These are phyloP conservation scores for Philereme vetulata DNA, from an alignment of 2,888 invertebrate genomes.

Conservation along the genomic window DNA sequence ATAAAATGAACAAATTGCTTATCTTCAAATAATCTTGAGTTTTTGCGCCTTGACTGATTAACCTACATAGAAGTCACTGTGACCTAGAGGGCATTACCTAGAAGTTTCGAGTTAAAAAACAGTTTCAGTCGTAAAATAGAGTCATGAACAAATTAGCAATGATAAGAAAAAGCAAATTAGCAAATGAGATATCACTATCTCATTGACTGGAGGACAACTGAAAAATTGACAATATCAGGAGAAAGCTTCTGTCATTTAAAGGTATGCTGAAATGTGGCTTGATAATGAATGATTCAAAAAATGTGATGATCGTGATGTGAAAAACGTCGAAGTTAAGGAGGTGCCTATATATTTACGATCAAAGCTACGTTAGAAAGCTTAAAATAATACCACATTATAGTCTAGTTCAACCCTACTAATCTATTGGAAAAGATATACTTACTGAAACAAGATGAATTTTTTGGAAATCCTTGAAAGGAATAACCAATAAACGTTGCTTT, in stretches of 20 bases:
- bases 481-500: not conserved
- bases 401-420: not conserved
- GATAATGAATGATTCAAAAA: not conserved
- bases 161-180: conserved; percentile 1
- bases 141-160: not conserved
- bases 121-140: conserved; percentile 4
- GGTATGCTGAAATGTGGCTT: not conserved
- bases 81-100: conserved; percentile 20
- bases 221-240: not conserved
- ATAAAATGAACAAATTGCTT: conserved; percentile 13
- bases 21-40: conserved; percentile 9
- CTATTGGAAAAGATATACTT: not conserved
- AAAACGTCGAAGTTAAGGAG: not conserved
- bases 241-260: not conserved
- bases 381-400: not conserved
- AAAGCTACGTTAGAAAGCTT: not conserved
- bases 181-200: not conserved
- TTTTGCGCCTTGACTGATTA: conserved; percentile 27
- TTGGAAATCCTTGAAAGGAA: not conserved
- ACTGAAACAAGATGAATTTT: not conserved
- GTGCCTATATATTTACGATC: not conserved
- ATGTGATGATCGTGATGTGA: not conserved
- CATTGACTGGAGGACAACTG: not conserved
- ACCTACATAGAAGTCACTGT: conserved; percentile 20
- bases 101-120: conserved; percentile 11